Conservation (phyloP, 1,140 invertebrate species). For the Trinorchestia longiramus region DNA sequence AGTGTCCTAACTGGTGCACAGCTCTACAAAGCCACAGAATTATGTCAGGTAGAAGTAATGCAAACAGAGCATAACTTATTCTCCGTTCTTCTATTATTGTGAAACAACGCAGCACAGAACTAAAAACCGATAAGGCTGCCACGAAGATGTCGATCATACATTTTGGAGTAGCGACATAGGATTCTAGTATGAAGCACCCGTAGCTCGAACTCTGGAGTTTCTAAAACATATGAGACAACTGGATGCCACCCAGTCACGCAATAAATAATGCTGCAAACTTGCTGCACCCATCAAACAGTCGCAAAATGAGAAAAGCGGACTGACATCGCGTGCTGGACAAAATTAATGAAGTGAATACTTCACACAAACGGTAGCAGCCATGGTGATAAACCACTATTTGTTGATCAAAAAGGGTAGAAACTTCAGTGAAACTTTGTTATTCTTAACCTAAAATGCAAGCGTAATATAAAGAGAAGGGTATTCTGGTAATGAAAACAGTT, state of each 20-base stretch:
- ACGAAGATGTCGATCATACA: neutral
- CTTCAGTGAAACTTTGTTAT: neutral
- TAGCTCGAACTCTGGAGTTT: neutral
- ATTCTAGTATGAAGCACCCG: neutral
- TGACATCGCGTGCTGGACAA: neutral
- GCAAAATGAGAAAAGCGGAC: neutral
- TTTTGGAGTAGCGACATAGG: conserved; percentile 3
- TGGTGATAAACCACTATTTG: neutral
- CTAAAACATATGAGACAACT: conserved; percentile 17
- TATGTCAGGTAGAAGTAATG: no score
- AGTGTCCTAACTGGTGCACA: neutral
- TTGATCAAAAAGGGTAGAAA: neutral
- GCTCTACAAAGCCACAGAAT: neutral
- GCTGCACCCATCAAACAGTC: neutral
- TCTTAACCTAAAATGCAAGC: neutral
- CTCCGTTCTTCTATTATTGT: neutral
- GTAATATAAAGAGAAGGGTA: neutral
- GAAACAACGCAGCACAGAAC: neutral
- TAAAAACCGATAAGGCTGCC: neutral
- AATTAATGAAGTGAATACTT: neutral
- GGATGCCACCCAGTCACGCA: neutral
- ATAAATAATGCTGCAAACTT: conserved; percentile 16
- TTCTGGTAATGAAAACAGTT: no score
- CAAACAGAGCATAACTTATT: no score
- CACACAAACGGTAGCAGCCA: neutral